Evolutionary conservation across 1,140 invertebrate species (phyloP).

Genomic region (Drosophila ohnishii): DNA sequence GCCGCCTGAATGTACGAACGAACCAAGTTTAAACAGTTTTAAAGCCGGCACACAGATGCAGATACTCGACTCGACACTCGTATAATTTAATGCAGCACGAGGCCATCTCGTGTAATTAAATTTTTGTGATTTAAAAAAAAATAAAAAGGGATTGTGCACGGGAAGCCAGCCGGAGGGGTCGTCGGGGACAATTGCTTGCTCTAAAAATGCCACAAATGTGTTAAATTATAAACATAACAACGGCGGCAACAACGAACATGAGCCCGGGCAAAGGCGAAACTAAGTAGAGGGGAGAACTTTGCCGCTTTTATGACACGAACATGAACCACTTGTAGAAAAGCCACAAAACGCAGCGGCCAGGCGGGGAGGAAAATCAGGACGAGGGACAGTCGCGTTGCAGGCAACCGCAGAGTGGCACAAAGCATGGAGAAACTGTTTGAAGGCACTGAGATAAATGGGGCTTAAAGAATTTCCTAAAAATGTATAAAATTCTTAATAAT

Average conservation of each 20-base stretch:
- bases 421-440: constrained; percentile 47
- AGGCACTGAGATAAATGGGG: not conserved
- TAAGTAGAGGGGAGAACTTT: constrained; percentile 65
- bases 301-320: constrained; percentile 73
- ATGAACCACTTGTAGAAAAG: constrained; percentile 76
- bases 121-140: constrained; percentile 77
- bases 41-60: constrained; percentile 47
- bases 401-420: constrained; percentile 70
- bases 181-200: constrained; percentile 67
- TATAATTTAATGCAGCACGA: constrained; percentile 67
- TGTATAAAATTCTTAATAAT: no score
- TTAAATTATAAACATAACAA: constrained; percentile 72
- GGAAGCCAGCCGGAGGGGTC: constrained; percentile 15
- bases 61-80: constrained; percentile 29
- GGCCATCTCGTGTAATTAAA: constrained; percentile 74
- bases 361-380: constrained; percentile 29
- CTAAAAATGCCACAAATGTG: constrained; percentile 80
- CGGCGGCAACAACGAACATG: constrained; percentile 31
- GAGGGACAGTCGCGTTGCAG: constrained; percentile 41
- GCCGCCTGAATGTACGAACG: constrained; percentile 49
- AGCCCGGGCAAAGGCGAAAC: constrained; percentile 51
- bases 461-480: no score
- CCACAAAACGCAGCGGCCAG: constrained; percentile 58
- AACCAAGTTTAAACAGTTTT: constrained; percentile 51
- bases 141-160: constrained; percentile 25